Percentiles rank a stretch among this genome's conserved stretches.
phyloP scores from a whole-genome alignment of 2,113 vertebrate species.

The Elachura formosa region DNA sequence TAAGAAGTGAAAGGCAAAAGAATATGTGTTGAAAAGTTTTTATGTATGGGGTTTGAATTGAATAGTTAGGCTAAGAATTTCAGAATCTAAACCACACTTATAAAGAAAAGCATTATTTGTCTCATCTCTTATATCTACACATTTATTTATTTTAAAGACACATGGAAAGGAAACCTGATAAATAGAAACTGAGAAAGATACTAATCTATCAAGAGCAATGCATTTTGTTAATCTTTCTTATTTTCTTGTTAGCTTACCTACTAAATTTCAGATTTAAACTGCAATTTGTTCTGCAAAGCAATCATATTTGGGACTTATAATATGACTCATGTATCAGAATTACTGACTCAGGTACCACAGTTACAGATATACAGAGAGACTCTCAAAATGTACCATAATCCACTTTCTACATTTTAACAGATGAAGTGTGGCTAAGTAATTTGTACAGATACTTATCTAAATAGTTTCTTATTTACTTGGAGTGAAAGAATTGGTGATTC shows the following conservation, averaged over 20 bases:
- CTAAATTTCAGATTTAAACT: background rate
- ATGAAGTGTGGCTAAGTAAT: background rate
- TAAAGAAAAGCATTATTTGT: background rate
- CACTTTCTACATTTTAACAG: background rate
- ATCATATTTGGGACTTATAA: background rate
- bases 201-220: background rate
- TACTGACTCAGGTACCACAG: background rate
- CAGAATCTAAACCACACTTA: background rate
- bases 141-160: background rate
- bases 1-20: background rate
- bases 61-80: background rate
- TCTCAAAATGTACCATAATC: background rate
- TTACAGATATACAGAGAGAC: background rate
- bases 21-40: background rate
- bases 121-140: background rate
- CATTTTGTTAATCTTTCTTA: background rate
- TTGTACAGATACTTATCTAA: background rate
- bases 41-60: background rate
- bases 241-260: background rate
- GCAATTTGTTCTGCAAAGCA: background rate
- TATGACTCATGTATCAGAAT: background rate
- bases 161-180: background rate
- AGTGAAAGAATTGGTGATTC: background rate
- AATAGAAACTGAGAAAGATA: background rate
- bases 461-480: background rate